Evolutionary conservation across 2,113 vertebrate genomes (phyloP), one percentile per base, ranked within the genome.

Genomic region (Taxidea taxus): DNA sequence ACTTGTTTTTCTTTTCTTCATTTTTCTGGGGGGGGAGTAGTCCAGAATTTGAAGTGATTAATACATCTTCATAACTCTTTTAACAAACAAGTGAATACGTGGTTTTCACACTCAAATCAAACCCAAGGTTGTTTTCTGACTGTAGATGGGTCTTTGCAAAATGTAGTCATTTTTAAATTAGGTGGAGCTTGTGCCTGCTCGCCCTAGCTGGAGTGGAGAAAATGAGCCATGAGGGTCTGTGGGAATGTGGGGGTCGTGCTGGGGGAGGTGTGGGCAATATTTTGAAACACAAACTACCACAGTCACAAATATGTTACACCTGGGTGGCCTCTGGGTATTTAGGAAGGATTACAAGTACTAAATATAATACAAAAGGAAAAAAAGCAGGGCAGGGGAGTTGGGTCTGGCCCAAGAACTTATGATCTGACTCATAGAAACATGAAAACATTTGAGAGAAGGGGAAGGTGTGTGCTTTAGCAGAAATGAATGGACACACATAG

Each of bases 351-450:
- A 16, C 51, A 86, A 96, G 37, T 70, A 86, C 77, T 88, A 82
- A 95, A 90, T 87, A 84, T 34, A 91, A 11, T 34, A 94, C 31
- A 70, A 91, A 90, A 92, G 60, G 97, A 34, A 95, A 94, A 66
- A 93, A 90, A 37, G 34, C 91, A 16, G 77, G 92, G 92, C 16
- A 86, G 90, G 51, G 21, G 56, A 89, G 78, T 75, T 60, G 47
- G 9, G 10, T 70, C 92, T 97, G 88, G 94, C 47, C 77, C 66
- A 68, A 82, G 58, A 97, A 80, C 31, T 94, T 90, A 34, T 66
- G 74, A 75, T 97, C 88, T 98, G 97, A 98, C 91, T 98, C 97
- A 98, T 0, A 89, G 81, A 94, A 66, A 77, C 7, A 21, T 84
- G 80, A 97, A 95, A 97, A 91, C 80, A 90, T 39, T 96, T 88